Percentiles rank a stretch among this genome's conserved stretches.
phyloP scores from a whole-genome alignment of 2,888 invertebrate genomes.

The Biston stratarius region DNA sequence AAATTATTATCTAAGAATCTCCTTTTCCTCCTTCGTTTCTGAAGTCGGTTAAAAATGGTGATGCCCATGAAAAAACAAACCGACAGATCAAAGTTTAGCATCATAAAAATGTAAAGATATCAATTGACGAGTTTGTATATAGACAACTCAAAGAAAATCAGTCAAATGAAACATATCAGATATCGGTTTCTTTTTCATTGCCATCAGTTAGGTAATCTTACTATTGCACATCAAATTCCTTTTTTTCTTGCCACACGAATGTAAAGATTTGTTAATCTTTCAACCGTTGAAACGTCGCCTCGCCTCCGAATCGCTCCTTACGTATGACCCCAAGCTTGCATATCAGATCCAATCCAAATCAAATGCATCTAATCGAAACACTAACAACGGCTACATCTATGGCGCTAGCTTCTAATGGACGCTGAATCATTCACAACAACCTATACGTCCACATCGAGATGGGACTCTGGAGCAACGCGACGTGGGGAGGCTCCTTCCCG shows the following conservation, averaged over 20 bases:
- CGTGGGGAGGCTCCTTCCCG: slow-evolving; percentile 92
- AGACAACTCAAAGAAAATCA: no score
- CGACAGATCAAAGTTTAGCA: background rate
- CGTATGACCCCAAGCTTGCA: background rate
- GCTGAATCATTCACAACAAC: slow-evolving; percentile 65
- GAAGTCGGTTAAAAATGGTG: no score
- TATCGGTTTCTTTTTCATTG: background rate
- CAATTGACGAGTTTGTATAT: background rate
- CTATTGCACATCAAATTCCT: background rate
- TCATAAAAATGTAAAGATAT: no score
- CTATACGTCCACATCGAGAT: slow-evolving; percentile 93
- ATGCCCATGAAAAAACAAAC: background rate
- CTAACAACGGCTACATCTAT: slow-evolving; percentile 32
- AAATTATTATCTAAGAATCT: no score
- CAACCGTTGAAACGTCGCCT: background rate
- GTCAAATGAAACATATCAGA: background rate
- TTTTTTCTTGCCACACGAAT: background rate
- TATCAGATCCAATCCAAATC: background rate
- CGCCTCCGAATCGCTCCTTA: background rate
- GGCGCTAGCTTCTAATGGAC: slow-evolving; percentile 18
- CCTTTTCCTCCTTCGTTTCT: no score
- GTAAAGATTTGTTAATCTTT: background rate
- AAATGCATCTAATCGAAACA: slow-evolving; percentile 32
- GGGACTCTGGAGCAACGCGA: slow-evolving; percentile 91
- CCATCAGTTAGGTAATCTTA: background rate